Evolutionary conservation across 2,797 vertebrate species (phyloP), one percentile per base, ranked within the genome.

Genomic region (Muscicapa comitata): DNA sequence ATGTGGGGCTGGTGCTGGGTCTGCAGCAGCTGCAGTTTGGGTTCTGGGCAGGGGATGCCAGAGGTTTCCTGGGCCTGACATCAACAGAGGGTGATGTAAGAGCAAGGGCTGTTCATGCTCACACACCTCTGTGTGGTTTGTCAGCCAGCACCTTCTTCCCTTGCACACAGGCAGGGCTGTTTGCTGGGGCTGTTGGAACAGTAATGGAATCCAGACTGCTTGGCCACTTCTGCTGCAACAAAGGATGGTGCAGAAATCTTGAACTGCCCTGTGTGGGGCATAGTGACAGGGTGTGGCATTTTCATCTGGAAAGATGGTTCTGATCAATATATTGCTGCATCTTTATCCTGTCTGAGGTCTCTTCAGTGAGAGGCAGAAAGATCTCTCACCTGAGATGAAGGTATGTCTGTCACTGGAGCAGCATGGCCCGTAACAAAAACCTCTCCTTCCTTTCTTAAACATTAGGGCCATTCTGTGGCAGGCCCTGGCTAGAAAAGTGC

Each of bases 401-500:
- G 77, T 82, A 45, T 23, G 8, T 11, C 67, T 81, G 38, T 17
- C 45, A 54, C 83, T 82, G 50, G 13, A 53, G 37, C 31, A 58
- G 72, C 6, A 1, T 18, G 24, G 83, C 67, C 65, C 1, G 0
- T 28, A 54, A 59, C 28, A 63, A 47, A 86, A 82, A 7, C 0
- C 38, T 11, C 37, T 70, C 38, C 55, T 86, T 55, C 15, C 13
- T 74, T 94, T 79, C 67, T 70, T 61, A 66, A 40, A 51, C 43
- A 31, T 68, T 71, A 67, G 74, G 2, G 2, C 75, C 2, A 1
- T 83, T 86, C 73, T 23, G 55, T 63, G 81, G 50, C 92, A 76
- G 80, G 61, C 78, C n/a, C 62, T 68, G 79, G 76, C 91, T 76
- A 62, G n/a, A 71, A 87, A 58, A 88, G 53, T 61, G 71, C 65